phyloP scores from a whole-genome alignment of 2,888 invertebrate species.

The Vanessa cardui region DNA sequence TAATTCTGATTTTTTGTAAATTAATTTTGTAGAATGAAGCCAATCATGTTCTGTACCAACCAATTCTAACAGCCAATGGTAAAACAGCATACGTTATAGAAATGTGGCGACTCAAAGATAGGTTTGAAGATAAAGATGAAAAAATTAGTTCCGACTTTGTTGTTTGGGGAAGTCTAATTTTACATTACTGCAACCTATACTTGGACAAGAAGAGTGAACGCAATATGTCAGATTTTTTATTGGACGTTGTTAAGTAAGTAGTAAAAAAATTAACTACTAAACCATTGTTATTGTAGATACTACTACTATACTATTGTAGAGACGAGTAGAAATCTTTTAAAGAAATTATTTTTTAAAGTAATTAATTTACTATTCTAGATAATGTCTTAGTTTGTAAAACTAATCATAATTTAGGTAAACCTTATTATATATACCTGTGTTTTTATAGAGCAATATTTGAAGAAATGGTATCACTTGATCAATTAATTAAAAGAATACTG shows the following conservation, averaged over 20 bases:
- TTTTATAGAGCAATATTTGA: constrained; percentile 90
- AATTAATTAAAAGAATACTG: constrained; percentile 91
- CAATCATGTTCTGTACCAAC: constrained; percentile 82
- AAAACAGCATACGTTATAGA: constrained; percentile 86
- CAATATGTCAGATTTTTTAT: constrained; percentile 88
- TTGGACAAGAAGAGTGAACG: constrained; percentile 87
- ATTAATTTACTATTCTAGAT: too few species aligned
- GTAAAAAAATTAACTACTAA: too few species aligned
- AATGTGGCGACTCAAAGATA: constrained; percentile 82
- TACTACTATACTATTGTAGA: too few species aligned
- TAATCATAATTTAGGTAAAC: too few species aligned
- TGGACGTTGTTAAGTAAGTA: constrained; percentile 91
- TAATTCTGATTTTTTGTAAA: background rate
- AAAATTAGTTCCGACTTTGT: constrained; percentile 85
- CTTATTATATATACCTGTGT: background rate
- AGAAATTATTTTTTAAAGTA: too few species aligned
- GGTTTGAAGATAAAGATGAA: constrained; percentile 86
- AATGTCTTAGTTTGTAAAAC: too few species aligned
- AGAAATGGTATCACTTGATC: constrained; percentile 93
- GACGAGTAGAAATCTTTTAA: too few species aligned
- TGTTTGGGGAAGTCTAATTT: constrained; percentile 87
- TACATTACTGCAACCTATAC: constrained; percentile 87
- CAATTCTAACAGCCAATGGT: constrained; percentile 85
- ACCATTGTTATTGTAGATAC: too few species aligned
- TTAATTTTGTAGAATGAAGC: constrained; percentile 56